These are phyloP conservation scores for Toxostoma redivivum DNA, from an alignment of 2,113 vertebrate species.

Conservation along the genomic window DNA sequence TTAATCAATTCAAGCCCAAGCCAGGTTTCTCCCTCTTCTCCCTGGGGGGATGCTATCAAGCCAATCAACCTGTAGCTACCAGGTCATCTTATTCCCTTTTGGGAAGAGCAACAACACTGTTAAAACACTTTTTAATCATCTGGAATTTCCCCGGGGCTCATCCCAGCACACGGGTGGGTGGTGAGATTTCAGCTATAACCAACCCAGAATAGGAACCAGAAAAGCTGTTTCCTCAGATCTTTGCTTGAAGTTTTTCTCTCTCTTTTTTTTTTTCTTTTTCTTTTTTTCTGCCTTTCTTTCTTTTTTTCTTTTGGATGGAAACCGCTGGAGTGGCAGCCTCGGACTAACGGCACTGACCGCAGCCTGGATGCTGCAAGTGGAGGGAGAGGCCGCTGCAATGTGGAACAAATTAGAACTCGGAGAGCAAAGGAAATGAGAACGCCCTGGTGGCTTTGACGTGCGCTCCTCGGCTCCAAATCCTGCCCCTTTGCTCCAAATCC, in stretches of 20 bases:
- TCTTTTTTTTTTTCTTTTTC: not conserved
- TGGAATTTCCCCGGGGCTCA: not conserved
- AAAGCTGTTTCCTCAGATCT: not conserved
- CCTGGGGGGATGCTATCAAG: not conserved
- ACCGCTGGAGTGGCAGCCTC: not conserved
- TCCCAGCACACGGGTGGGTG: rapidly evolving
- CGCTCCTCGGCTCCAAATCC: not conserved
- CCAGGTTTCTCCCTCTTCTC: not conserved
- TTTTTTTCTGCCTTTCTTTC: not conserved
- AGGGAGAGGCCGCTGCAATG: slow-evolving; percentile 36
- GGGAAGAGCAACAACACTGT: not conserved
- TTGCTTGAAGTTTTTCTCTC: not conserved
- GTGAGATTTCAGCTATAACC: not conserved
- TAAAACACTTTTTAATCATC: slow-evolving; percentile 22
- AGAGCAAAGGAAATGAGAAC: slow-evolving; percentile 40
- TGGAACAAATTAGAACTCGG: slow-evolving; percentile 70
- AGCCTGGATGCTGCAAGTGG: slow-evolving; percentile 35
- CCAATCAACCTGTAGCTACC: slow-evolving; percentile 50
- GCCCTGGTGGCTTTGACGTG: not conserved
- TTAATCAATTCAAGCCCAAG: slow-evolving; percentile 9
- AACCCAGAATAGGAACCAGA: not conserved
- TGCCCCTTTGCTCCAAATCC: not conserved
- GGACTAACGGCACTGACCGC: not conserved
- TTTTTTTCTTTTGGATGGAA: not conserved
- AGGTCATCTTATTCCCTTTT: slow-evolving; percentile 22